Evolutionary conservation across 2,888 invertebrate genomes (phyloP).

Genomic region (Troides helena): DNA sequence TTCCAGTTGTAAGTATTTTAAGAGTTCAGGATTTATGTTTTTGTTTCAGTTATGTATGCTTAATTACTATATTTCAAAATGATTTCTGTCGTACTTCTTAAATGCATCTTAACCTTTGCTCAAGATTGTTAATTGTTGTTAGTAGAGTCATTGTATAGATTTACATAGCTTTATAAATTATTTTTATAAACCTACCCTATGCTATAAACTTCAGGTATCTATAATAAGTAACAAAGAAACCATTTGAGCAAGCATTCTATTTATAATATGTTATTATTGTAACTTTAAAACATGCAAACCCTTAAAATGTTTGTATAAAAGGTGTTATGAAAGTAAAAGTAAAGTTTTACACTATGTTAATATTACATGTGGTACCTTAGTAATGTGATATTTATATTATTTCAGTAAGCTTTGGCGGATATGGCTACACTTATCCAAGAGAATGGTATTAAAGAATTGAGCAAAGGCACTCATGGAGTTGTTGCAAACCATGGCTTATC

Average conservation of each 20-base stretch:
- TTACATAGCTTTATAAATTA: not conserved
- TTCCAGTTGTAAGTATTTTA: constrained; percentile 44
- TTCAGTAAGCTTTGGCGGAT: constrained; percentile 69
- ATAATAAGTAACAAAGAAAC: too few species aligned
- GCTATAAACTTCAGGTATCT: too few species aligned
- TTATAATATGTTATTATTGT: not conserved
- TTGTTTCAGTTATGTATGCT: not conserved
- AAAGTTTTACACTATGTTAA: not conserved
- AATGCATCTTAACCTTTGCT: not conserved
- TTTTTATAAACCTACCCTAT: not conserved
- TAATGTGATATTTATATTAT: constrained; percentile 34
- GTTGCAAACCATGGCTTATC: constrained; percentile 67
- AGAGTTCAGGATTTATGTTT: constrained; percentile 2
- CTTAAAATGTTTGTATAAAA: not conserved
- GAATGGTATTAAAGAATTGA: constrained; percentile 88
- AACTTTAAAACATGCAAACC: not conserved
- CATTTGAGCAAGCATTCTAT: not conserved
- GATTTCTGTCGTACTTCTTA: not conserved
- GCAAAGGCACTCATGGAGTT: constrained; percentile 81
- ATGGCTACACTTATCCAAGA: constrained; percentile 93
- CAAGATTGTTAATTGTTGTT: not conserved
- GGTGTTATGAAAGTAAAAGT: not conserved
- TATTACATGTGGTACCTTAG: not conserved
- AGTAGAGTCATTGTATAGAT: not conserved
- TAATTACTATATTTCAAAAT: not conserved